Base-by-base conservation (phyloP, 1,140 invertebrate genomes). In the Drosophila triauraria region DNA sequence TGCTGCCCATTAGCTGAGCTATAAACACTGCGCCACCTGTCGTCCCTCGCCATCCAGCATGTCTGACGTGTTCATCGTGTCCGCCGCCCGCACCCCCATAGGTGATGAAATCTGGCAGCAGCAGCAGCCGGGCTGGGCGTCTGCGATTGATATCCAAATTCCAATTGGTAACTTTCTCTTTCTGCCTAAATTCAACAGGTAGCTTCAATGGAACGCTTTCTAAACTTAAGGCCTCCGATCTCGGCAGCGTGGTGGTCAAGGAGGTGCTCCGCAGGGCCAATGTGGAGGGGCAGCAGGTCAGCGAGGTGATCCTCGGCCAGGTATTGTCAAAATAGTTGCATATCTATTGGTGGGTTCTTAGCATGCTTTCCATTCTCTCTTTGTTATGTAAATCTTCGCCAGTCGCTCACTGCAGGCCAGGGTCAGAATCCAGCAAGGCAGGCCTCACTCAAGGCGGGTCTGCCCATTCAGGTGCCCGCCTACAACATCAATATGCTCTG, bases 341-440 rank as follows among this genome's bases (percentile, higher is more conserved):
- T 27, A 62, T 25, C 27, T 71, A 32, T 32, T 57, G 27, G n/a
- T 44, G 53, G 20, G 44, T 27, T 32, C n/a, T 20, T 9, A 42
- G 2, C 23, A 44, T 23, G 58, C 43, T 57, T 51, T 44, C 76
- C 51, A 30, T 40, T 68, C 38, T 63, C n/a, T 58, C 30, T 35
- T 69, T 82, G 60, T 79, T 65, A 77, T 78, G 75, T 76, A 84
- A 78, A 77, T 74, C n/a, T 56, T 60, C 32, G n/a, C 7, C 78
- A 97, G 96, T 93, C 95, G 30, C 88, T 97, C 43, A 95, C 94
- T 43, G 95, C 96, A 44, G 96, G 94, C 8, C 95, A 97, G 93
- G 97, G 97, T 27, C 97, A 98, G 93, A 98, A 98, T 93, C 96
- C 97, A 62, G 96, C 96, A 0, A 94, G 97, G 75, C 97, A 98